Base-by-base conservation (phyloP, 53 echinoderm and acorn worm genomes). In the Henricia sp. region DNA sequence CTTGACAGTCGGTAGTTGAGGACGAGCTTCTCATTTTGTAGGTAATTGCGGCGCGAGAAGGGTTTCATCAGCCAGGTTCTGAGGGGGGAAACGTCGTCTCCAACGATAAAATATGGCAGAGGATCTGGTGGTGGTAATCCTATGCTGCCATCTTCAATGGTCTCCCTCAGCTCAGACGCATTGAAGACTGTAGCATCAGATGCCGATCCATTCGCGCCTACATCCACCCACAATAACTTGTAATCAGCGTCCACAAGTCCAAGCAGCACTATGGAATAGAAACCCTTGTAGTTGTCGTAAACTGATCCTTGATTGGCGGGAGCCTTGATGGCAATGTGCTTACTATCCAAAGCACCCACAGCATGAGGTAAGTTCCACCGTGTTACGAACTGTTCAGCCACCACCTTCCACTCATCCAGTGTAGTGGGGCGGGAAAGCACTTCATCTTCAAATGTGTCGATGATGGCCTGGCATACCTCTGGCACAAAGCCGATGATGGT, bases 171-270 rank as follows among this genome's bases (percentile, higher is more conserved):
- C n/a, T 59, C 37, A 20, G 83, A 83, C n/a, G 72, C 32, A 38
- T 89, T 89, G 76, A 51, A 89, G 4, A 74, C 68, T 10, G 54
- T 52, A 20, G 90, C 85, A 36, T 90, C 90, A 16, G 77, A 85
- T 13, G 29, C 16, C 9, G 43, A 51, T 14, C 86, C 87, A 21
- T 30, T 35, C 17, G 52, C 75, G 5, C 89, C 90, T 14, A 90
- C 86, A 55, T 90, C 65, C 11, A 44, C 26, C 77, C 85, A 90
- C 21, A 70, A 27, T 40, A 90, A 85, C 28, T 58, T 57, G 40
- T 86, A 90, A 13, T 86, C 56, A 37, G 82, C 86, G 66, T 90
- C 86, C 8, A 90, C 82, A 9, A 86, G 66, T 19, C 82, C 77
- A 37, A 90, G 34, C 13, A 90, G 43, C 2, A 85, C 72, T 6